phyloP scores from a whole-genome alignment of 2,888 invertebrate genomes.

The Ypsolopha sequella region DNA sequence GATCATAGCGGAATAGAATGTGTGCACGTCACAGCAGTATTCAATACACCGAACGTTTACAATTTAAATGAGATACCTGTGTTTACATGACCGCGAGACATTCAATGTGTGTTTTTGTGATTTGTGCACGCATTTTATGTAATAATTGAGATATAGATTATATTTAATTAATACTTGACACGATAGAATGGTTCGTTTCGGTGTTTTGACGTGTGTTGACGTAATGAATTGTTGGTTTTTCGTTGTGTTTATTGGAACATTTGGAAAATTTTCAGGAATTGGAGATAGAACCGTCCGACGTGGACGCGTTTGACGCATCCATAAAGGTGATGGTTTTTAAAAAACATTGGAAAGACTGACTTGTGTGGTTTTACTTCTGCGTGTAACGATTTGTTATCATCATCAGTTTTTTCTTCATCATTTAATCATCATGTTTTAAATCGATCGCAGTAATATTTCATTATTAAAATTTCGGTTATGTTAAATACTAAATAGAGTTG shows the following conservation, averaged over 20 bases:
- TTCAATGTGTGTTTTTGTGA: not conserved
- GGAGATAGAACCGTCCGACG: constrained; percentile 46
- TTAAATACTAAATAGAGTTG: too few species aligned
- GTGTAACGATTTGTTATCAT: not conserved
- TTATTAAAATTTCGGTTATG: too few species aligned
- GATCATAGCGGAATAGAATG: not conserved
- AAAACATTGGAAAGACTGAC: not conserved
- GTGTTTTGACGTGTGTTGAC: too few species aligned
- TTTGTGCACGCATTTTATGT: not conserved
- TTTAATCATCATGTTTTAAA: not conserved
- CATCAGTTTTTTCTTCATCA: constrained; percentile 1
- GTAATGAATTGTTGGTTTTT: too few species aligned
- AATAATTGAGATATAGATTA: not conserved
- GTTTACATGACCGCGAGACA: not conserved
- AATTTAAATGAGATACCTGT: not conserved
- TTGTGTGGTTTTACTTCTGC: not conserved
- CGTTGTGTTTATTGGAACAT: not conserved
- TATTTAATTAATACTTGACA: not conserved
- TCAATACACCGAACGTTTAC: too few species aligned
- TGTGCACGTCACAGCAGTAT: not conserved
- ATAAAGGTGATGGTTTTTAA: constrained; percentile 48
- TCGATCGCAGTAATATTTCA: too few species aligned
- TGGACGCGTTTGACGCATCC: constrained; percentile 61
- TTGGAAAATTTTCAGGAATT: constrained; percentile 47
- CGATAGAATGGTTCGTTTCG: not conserved